Percentiles rank a stretch among this genome's conserved stretches.
phyloP scores from a whole-genome alignment of 35 echinoderm and acorn worm genomes.

The Ophiothrix spiculata region DNA sequence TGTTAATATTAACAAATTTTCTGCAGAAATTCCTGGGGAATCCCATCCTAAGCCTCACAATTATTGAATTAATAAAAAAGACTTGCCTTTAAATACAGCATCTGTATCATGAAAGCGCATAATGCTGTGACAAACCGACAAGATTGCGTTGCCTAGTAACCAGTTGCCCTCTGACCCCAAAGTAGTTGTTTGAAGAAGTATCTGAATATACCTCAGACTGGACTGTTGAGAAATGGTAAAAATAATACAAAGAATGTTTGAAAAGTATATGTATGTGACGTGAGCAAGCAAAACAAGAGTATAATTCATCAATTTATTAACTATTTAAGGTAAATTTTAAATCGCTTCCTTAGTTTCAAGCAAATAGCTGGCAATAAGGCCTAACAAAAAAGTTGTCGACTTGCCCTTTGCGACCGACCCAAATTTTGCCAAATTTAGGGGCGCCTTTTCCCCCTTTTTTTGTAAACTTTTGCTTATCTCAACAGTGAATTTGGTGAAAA shows the following conservation, averaged over 20 bases:
- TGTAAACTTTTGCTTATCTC: not conserved
- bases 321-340: no score
- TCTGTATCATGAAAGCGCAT: conserved; percentile 52
- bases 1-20: not conserved
- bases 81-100: conserved; percentile 44
- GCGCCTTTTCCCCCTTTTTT: not conserved
- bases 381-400: no score
- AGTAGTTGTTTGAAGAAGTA: conserved; percentile 30
- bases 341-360: no score
- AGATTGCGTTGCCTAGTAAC: conserved; percentile 50
- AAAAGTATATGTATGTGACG: no score
- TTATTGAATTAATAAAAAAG: not conserved
- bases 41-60: not conserved
- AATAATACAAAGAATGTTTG: conserved; percentile 12
- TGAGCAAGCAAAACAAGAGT: no score
- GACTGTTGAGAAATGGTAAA: conserved; percentile 32
- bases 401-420: no score
- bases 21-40: not conserved
- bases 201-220: conserved; percentile 41
- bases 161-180: conserved; percentile 40
- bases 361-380: no score
- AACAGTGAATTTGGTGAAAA: no score
- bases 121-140: conserved; percentile 53
- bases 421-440: no score
- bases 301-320: no score